Evolutionary conservation across 1,140 invertebrate genomes (phyloP).

Genomic region (Tetragonula clypearis): DNA sequence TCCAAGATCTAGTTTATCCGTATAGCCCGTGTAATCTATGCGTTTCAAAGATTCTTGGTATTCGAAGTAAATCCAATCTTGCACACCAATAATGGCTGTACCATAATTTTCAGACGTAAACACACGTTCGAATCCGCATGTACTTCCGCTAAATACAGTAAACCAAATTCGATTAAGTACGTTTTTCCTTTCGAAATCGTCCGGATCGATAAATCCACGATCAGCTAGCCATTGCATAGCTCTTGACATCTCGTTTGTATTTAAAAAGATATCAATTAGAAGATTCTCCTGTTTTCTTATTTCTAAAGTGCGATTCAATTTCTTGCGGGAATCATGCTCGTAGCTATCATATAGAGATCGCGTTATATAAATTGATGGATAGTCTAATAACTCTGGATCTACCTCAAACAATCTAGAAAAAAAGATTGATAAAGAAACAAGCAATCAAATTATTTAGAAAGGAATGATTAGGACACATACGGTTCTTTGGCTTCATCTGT

Average conservation of each 20-base stretch:
- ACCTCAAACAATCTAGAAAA: slow-evolving; percentile 73
- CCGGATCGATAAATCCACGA: slow-evolving; percentile 77
- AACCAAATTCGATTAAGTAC: slow-evolving; percentile 91
- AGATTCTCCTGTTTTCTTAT: slow-evolving; percentile 82
- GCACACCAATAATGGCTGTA: slow-evolving; percentile 87
- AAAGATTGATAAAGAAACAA: slow-evolving; percentile 44
- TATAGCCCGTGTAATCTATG: slow-evolving; percentile 91
- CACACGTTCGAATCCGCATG: slow-evolving; percentile 94
- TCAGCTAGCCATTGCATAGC: slow-evolving; percentile 82
- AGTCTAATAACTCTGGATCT: slow-evolving; percentile 60
- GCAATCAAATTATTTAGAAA: slow-evolving; percentile 3
- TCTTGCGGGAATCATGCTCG: slow-evolving; percentile 85
- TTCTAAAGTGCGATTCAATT: slow-evolving; percentile 87
- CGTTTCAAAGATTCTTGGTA: slow-evolving; percentile 85
- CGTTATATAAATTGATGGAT: slow-evolving; percentile 84
- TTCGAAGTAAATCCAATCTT: slow-evolving; percentile 93
- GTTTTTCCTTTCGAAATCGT: slow-evolving; percentile 84
- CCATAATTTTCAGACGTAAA: slow-evolving; percentile 91
- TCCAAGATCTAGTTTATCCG: slow-evolving; percentile 86
- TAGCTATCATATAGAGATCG: slow-evolving; percentile 87
- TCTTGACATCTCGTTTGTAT: slow-evolving; percentile 84
- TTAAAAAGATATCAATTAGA: slow-evolving; percentile 83
- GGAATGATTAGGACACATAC: slow-evolving; percentile 66
- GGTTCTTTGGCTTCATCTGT: slow-evolving; percentile 74
- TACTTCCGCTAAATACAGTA: slow-evolving; percentile 88